These are phyloP conservation scores for Oedothorax gibbosus DNA, from an alignment of 1,140 invertebrate genomes.

Conservation along the genomic window DNA sequence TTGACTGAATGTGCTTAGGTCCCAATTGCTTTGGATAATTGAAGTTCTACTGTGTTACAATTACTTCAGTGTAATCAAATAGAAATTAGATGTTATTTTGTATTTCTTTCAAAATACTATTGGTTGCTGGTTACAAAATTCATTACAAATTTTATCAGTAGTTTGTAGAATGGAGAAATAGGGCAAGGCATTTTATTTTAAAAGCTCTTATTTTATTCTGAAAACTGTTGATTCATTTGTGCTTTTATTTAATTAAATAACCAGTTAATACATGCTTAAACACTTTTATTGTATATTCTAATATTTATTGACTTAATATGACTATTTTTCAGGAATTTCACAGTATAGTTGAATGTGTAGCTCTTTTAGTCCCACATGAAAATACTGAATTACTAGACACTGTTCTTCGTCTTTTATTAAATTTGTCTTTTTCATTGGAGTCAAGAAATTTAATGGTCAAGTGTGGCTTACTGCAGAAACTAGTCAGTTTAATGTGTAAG, in stretches of 20 bases:
- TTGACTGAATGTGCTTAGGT: too few relatives aligned
- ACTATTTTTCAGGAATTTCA: constrained; percentile 67
- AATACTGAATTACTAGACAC: constrained; percentile 84
- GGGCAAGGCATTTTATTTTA: too few relatives aligned
- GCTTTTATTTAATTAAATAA: background rate
- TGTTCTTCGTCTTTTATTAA: constrained; percentile 82
- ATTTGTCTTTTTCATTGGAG: constrained; percentile 95
- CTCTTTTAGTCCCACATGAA: constrained; percentile 70
- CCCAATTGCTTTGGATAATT: too few relatives aligned
- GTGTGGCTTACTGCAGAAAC: constrained; percentile 87
- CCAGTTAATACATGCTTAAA: background rate
- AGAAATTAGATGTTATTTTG: too few relatives aligned
- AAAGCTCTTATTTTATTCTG: background rate
- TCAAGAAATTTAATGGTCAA: constrained; percentile 90
- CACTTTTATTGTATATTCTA: background rate
- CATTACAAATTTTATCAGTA: too few relatives aligned
- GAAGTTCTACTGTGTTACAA: too few relatives aligned
- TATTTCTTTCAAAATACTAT: too few relatives aligned
- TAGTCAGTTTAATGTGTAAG: constrained; percentile 88
- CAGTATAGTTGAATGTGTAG: constrained; percentile 72
- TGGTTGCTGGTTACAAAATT: too few relatives aligned
- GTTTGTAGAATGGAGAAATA: too few relatives aligned
- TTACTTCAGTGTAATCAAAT: too few relatives aligned
- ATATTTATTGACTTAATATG: background rate
- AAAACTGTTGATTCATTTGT: background rate